Evolutionary conservation across 2,888 invertebrate genomes (phyloP).

Genomic region (Brassicogethes aeneus): DNA sequence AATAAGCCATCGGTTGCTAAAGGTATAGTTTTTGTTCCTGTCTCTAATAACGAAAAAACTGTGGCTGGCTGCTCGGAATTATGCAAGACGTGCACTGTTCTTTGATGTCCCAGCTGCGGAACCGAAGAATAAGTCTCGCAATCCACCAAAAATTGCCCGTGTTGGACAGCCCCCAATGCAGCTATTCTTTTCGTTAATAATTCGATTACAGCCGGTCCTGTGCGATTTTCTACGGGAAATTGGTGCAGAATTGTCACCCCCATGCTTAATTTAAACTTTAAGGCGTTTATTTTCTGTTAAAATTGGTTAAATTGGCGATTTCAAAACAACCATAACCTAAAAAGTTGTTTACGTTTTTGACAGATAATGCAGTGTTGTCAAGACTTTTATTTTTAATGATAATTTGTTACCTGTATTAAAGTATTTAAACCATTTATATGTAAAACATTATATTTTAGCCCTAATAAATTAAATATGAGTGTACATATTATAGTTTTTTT

Average conservation of each 20-base stretch:
- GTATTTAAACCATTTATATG: no score
- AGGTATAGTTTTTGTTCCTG: slow-evolving; percentile 76
- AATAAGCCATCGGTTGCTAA: slow-evolving; percentile 86
- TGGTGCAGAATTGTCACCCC: slow-evolving; percentile 70
- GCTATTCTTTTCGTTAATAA: slow-evolving; percentile 74
- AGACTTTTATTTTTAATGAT: no score
- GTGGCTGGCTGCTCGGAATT: slow-evolving; percentile 94
- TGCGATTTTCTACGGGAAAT: slow-evolving; percentile 79
- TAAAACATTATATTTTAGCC: no score
- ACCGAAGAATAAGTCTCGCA: slow-evolving; percentile 87
- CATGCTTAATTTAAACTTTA: slow-evolving; percentile 42
- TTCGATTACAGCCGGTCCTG: slow-evolving; percentile 86
- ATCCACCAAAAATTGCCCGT: slow-evolving; percentile 88
- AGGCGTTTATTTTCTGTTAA: no score
- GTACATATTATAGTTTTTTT: no score
- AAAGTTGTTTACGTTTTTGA: no score
- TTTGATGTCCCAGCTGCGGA: slow-evolving; percentile 65
- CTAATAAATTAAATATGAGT: no score
- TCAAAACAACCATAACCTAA: no score
- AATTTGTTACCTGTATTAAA: no score
- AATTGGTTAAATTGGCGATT: no score
- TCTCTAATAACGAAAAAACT: slow-evolving; percentile 85
- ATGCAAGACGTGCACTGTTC: slow-evolving; percentile 87
- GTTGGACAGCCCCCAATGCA: slow-evolving; percentile 77
- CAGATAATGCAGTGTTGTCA: no score